phyloP scores from a whole-genome alignment of 2,888 invertebrate species.

The Sepiola atlantica region DNA sequence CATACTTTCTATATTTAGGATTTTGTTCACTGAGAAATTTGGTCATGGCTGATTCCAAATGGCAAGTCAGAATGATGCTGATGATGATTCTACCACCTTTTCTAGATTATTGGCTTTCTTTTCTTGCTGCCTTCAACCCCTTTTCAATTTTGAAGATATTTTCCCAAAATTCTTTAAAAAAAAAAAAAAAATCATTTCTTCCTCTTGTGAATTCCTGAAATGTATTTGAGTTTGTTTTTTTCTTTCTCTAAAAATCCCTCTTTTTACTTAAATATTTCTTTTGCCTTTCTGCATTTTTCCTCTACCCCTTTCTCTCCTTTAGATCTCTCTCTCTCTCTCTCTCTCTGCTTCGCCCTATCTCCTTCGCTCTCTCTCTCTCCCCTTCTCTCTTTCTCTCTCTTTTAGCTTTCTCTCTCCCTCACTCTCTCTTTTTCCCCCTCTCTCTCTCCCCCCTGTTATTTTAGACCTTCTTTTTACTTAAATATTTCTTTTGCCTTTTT shows the following conservation, averaged over 20 bases:
- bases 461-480: too few species aligned
- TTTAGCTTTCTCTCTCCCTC: not conserved
- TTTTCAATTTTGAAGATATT: not conserved
- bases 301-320: too few species aligned
- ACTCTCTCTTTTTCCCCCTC: not conserved
- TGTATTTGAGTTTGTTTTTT: not conserved
- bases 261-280: not conserved
- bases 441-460: too few species aligned
- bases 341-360: not conserved
- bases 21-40: slow-evolving; percentile 19
- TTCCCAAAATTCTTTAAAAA: not conserved
- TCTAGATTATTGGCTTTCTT: not conserved
- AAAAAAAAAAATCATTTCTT: not conserved
- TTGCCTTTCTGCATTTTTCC: not conserved
- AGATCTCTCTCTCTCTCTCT: not conserved
- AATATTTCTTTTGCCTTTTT: too few species aligned
- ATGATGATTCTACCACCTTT: not conserved
- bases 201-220: not conserved
- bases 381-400: not conserved
- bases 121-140: not conserved
- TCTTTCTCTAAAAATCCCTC: not conserved
- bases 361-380: not conserved
- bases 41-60: slow-evolving; percentile 5
- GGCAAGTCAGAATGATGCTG: not conserved
- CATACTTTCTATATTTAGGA: slow-evolving; percentile 20